These are phyloP conservation scores for Phalacrocorax aristotelis DNA, from an alignment of 2,113 vertebrate genomes.

Conservation along the genomic window DNA sequence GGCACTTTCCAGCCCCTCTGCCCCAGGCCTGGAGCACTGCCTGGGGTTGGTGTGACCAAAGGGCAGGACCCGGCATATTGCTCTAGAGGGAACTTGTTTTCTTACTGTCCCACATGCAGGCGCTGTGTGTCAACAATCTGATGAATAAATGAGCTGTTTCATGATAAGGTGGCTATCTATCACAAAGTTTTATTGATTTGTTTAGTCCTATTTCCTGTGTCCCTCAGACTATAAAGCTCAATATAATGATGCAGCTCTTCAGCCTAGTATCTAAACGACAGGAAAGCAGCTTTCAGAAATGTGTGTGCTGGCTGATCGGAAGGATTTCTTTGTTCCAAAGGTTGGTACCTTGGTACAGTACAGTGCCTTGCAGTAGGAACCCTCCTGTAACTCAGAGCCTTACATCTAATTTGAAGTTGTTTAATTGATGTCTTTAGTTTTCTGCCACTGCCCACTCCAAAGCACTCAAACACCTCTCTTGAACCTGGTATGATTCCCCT, in stretches of 20 bases:
- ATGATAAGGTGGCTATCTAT: not conserved
- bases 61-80: too few relatives aligned
- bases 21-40: too few relatives aligned
- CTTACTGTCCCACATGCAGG: not conserved
- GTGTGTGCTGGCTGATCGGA: not conserved
- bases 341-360: not conserved
- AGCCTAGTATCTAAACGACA: not conserved
- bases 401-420: not conserved
- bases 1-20: too few relatives aligned
- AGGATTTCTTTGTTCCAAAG: not conserved
- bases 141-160: rapidly evolving
- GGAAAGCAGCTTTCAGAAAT: not conserved
- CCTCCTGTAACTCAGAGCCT: not conserved
- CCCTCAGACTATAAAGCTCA: not conserved
- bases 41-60: too few relatives aligned
- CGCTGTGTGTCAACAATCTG: rapidly evolving
- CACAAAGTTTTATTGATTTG: not conserved
- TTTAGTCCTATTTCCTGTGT: not conserved
- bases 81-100: not conserved
- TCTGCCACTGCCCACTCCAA: not conserved
- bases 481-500: not conserved
- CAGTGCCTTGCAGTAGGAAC: not conserved
- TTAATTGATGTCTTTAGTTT: not conserved
- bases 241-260: not conserved
- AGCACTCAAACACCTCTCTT: not conserved